Conservation (phyloP, 2,113 vertebrate species). For the Glaucomys volans region DNA sequence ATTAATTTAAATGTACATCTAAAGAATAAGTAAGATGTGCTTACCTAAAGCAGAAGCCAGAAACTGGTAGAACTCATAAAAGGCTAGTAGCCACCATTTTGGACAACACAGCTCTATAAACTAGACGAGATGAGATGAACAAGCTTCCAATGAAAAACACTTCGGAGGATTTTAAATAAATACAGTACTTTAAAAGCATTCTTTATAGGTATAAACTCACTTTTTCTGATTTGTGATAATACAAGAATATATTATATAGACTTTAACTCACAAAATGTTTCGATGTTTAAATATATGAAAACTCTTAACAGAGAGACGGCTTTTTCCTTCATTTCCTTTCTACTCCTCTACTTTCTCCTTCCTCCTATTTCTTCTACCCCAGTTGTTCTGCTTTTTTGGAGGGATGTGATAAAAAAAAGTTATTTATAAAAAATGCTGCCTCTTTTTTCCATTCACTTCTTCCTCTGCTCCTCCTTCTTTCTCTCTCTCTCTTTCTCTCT, state of each 20-base stretch:
- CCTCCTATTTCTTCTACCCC: not conserved
- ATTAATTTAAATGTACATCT: not conserved
- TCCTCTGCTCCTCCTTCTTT: not conserved
- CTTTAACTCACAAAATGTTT: not conserved
- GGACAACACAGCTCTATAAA: not conserved
- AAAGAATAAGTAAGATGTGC: not conserved
- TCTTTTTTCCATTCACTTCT: not conserved
- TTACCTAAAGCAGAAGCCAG: too few species aligned
- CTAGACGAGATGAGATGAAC: not conserved
- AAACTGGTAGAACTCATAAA: too few species aligned
- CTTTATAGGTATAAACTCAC: constrained; percentile 1
- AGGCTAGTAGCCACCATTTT: not conserved
- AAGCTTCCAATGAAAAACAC: not conserved
- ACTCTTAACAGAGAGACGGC: not conserved
- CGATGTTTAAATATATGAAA: not conserved
- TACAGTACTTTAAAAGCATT: not conserved
- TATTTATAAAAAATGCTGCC: not conserved
- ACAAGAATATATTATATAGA: not conserved
- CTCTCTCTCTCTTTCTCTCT: too few species aligned
- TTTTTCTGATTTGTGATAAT: not conserved
- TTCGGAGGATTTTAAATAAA: not conserved
- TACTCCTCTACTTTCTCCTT: not conserved
- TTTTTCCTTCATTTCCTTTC: not conserved
- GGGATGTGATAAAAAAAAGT: not conserved
- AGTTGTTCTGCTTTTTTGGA: not conserved